Evolutionary conservation across 2,797 vertebrate species (phyloP), one percentile per base, ranked within the genome.

Genomic region (Siniperca scherzeri): DNA sequence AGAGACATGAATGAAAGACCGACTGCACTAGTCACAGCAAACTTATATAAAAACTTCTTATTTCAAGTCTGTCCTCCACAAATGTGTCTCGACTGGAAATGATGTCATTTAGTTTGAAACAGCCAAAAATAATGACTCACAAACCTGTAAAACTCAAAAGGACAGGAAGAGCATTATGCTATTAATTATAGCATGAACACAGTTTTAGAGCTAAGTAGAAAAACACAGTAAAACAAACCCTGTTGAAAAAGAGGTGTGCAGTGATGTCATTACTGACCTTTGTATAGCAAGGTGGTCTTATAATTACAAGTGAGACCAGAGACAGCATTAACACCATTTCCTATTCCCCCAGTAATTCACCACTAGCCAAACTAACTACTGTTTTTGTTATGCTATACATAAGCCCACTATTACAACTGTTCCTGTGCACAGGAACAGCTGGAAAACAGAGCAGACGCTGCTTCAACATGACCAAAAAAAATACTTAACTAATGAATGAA

Each of bases 301-400:
- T 66, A 78, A 88, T 86, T 70, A 84, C 22, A 72, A 48, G 16
- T 44, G 7, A 74, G 62, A 59, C 14, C 53, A 72, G 38, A 53
- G 42, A 50, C 22, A 30, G 57, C 44, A 59, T 70, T 42, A 72
- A 70, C 19, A 19, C 38, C 14, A 52, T 44, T 52, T 67, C 25
- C 66, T 76, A 11, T 70, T 52, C 72, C 60, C 83, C 16, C 53
- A 61, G 69, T 83, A 68, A 85, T 77, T 83, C 25, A 33, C 8
- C 38, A 40, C 13, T 68, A 13, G 40, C 19, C 67, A 66, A 46
- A 42, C 64, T 74, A 88, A 83, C 30, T 50, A 59, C 53, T 72
- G 83, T 77, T 82, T 80, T 70, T 67, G 44, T 64, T 25, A 2
- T 11, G 11, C 40, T 56, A 0, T 2, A 57, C 42, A 70, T 44